A percentile compares a stretch with the other conserved stretches of the same genome.
phyloP scores from a whole-genome alignment of 2,888 invertebrate genomes.

The Chrysomela aeneicollis region DNA sequence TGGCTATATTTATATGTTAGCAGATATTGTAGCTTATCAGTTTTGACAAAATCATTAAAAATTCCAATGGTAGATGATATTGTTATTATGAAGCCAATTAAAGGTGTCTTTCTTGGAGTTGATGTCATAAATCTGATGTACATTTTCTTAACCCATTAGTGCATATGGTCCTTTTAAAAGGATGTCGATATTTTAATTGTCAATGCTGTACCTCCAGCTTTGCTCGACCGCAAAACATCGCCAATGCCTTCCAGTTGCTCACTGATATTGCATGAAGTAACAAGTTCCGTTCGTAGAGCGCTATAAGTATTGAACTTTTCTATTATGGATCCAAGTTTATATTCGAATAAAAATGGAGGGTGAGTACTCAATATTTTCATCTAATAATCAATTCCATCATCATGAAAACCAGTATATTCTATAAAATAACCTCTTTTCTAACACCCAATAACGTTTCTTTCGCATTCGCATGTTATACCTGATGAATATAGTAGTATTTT shows the following conservation, averaged over 20 bases:
- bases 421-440: conserved; percentile 7
- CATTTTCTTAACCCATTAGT: background rate
- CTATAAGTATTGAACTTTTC: conserved; percentile 5
- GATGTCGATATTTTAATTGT: too few species aligned
- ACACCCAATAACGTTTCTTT: background rate
- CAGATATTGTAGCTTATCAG: background rate
- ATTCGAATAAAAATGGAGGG: too few species aligned
- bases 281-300: conserved; percentile 9
- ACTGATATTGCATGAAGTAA: conserved; percentile 12
- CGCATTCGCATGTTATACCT: background rate
- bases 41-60: background rate
- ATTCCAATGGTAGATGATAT: background rate
- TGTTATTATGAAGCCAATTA: conserved; percentile 3
- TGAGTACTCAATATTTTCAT: too few species aligned
- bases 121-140: background rate
- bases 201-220: too few species aligned
- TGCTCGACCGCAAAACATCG: too few species aligned
- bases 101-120: conserved; percentile 10
- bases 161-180: too few species aligned
- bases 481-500: background rate
- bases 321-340: conserved; percentile 11
- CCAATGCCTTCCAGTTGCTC: background rate
- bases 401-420: conserved; percentile 1
- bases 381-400: conserved; percentile 9
- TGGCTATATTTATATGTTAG: conserved; percentile 18